These are phyloP conservation scores for Willisornis vidua DNA, from an alignment of 2,113 vertebrate genomes.

Conservation along the genomic window DNA sequence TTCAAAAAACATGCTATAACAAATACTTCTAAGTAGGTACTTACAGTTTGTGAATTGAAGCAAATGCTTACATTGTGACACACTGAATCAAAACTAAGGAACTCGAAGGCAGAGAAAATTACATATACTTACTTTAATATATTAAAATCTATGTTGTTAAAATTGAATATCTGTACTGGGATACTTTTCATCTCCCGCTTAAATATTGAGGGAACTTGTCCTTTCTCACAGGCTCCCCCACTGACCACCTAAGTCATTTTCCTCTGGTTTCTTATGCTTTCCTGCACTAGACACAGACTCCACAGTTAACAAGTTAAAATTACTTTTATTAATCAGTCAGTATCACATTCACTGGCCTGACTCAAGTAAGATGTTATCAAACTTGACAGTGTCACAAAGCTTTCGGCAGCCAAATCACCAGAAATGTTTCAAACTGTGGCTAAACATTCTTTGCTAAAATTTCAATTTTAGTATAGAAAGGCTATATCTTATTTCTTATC, in stretches of 20 bases:
- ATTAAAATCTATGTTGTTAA: not conserved
- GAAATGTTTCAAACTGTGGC: not conserved
- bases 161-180: not conserved
- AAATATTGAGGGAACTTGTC: not conserved
- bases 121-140: not conserved
- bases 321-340: not conserved
- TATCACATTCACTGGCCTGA: not conserved
- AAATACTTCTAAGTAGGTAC: not conserved
- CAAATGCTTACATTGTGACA: not conserved
- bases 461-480: not conserved
- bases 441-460: not conserved
- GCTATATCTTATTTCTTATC: not conserved
- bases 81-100: not conserved
- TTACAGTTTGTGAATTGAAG: not conserved
- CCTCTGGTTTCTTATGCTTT: not conserved
- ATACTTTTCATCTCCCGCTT: not conserved
- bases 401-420: not conserved
- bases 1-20: not conserved
- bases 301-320: not conserved
- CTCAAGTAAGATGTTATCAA: not conserved
- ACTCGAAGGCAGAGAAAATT: not conserved
- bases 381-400: not conserved
- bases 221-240: not conserved
- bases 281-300: not conserved
- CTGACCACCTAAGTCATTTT: not conserved